These are phyloP conservation scores for Nephrotoma flavescens DNA, from an alignment of 2,888 invertebrate genomes.

Conservation along the genomic window DNA sequence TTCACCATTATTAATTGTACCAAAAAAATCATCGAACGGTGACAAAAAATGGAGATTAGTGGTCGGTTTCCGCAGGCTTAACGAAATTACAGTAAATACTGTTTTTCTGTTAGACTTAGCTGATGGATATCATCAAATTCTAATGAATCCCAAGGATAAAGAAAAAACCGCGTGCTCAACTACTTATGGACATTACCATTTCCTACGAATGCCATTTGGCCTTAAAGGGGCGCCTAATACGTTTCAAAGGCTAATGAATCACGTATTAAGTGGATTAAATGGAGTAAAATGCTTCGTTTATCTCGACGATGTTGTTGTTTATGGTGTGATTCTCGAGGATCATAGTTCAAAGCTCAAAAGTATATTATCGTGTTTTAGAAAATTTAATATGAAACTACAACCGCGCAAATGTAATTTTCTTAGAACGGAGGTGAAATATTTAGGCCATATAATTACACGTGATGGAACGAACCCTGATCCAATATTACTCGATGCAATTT, in stretches of 20 bases:
- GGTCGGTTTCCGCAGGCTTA: background rate
- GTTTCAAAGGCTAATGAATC: background rate
- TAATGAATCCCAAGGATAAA: constrained; percentile 8
- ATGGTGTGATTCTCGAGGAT: constrained; percentile 15
- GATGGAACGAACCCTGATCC: constrained; percentile 17
- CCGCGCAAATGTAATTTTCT: constrained; percentile 15
- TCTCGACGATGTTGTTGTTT: constrained; percentile 1
- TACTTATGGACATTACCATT: background rate
- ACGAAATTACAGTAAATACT: background rate
- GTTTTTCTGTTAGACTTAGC: constrained; percentile 8
- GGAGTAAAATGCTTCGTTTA: background rate
- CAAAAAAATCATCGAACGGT: background rate
- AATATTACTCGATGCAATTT: constrained; percentile 16
- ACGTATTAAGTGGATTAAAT: background rate
- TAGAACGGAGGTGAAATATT: constrained; percentile 9
- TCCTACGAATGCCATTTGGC: background rate
- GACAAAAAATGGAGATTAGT: background rate
- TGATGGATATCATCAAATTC: constrained; percentile 11
- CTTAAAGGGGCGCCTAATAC: background rate
- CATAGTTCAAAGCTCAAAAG: constrained; percentile 13
- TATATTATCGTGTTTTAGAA: constrained; percentile 14
- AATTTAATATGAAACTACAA: constrained; percentile 15
- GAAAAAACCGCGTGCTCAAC: constrained; percentile 14
- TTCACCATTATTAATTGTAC: background rate
- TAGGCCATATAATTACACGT: constrained; percentile 10